Evolutionary conservation across 2,888 invertebrate genomes (phyloP).

Genomic region (Cetonia aurata): DNA sequence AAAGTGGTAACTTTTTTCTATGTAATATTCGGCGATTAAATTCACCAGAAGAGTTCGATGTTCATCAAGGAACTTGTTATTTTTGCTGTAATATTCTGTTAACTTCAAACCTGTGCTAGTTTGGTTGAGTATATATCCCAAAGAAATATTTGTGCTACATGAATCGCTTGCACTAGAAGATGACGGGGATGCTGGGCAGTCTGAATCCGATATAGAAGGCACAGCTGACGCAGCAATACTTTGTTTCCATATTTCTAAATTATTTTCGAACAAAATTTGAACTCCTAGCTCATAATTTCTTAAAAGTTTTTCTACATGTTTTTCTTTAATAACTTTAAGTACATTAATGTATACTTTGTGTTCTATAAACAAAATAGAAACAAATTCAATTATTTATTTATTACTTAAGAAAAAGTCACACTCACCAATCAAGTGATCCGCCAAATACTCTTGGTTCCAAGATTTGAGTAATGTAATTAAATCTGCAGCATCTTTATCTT

Average conservation of each 20-base stretch:
- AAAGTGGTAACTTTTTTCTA: slow-evolving; percentile 47
- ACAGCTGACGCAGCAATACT: slow-evolving; percentile 44
- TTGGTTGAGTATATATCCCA: slow-evolving; percentile 46
- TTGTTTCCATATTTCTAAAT: slow-evolving; percentile 52
- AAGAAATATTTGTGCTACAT: slow-evolving; percentile 21
- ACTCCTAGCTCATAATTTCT: slow-evolving; percentile 50
- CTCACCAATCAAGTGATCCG: slow-evolving; percentile 19
- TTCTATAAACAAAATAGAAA: slow-evolving; percentile 5
- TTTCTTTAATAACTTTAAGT: slow-evolving; percentile 47
- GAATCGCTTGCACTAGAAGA: slow-evolving; percentile 2
- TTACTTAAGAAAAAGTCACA: background rate
- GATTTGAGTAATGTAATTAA: slow-evolving; percentile 14
- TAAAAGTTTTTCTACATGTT: slow-evolving; percentile 50
- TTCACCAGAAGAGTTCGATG: slow-evolving; percentile 48
- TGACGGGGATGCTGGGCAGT: slow-evolving; percentile 31
- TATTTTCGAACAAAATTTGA: slow-evolving; percentile 52
- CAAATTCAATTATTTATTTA: background rate
- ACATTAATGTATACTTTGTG: slow-evolving; percentile 27
- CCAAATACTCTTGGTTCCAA: slow-evolving; percentile 20
- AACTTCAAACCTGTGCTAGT: slow-evolving; percentile 46
- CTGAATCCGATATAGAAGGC: slow-evolving; percentile 12
- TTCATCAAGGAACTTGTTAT: slow-evolving; percentile 49
- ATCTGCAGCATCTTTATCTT: background rate
- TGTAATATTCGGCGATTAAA: slow-evolving; percentile 48
- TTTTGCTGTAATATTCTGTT: slow-evolving; percentile 47